Evolutionary conservation across 2,113 vertebrate genomes (phyloP).

Genomic region (Thamnophis sirtalis): DNA sequence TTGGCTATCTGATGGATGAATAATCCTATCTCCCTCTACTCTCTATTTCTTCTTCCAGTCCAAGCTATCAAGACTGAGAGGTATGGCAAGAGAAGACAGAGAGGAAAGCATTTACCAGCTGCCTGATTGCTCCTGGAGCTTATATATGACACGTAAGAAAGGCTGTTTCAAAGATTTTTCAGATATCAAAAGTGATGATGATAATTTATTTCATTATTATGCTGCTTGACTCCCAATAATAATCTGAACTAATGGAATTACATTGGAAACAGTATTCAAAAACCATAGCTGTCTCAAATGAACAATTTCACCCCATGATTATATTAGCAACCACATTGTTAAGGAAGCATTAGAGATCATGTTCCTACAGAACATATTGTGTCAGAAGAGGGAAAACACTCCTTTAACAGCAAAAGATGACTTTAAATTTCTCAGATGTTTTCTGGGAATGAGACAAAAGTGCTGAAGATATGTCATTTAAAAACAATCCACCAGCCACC

Average conservation of each 20-base stretch:
- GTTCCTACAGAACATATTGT: neutral
- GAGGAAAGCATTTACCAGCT: neutral
- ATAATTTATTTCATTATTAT: neutral
- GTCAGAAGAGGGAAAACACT: neutral
- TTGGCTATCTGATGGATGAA: neutral
- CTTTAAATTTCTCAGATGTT: neutral
- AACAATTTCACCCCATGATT: neutral
- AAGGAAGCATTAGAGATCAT: neutral
- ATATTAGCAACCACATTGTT: neutral
- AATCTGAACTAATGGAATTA: neutral
- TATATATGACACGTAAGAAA: neutral
- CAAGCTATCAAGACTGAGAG: neutral
- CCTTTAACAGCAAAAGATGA: neutral
- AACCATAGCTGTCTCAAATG: neutral
- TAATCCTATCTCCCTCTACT: neutral
- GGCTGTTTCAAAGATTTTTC: neutral
- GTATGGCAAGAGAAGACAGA: neutral
- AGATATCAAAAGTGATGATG: neutral
- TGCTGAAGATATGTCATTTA: neutral
- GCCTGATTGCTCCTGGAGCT: neutral
- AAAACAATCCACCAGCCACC: neutral
- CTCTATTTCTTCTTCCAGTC: neutral
- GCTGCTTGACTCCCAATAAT: neutral
- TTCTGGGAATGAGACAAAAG: neutral
- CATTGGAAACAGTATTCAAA: neutral